Conservation (phyloP, 2,797 vertebrate species). For the Hipposideros larvatus region DNA sequence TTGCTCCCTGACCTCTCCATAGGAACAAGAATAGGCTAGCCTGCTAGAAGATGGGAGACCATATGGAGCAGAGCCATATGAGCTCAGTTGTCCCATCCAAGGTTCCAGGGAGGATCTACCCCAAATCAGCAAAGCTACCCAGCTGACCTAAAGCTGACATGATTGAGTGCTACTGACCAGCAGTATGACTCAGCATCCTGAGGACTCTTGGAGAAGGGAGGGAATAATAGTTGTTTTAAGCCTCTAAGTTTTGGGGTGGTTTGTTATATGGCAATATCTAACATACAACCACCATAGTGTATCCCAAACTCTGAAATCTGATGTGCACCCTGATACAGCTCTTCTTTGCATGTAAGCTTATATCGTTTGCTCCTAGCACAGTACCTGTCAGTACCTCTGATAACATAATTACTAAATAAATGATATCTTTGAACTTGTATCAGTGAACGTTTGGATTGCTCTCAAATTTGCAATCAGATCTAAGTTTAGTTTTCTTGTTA, state of each 20-base stretch:
- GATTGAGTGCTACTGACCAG: background rate
- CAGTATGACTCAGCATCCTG: background rate
- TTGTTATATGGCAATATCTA: background rate
- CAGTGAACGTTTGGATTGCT: background rate
- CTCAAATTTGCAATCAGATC: constrained; percentile 14
- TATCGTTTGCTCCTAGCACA: background rate
- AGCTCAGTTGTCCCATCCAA: background rate
- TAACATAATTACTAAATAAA: background rate
- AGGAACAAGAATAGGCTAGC: background rate
- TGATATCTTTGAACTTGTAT: background rate
- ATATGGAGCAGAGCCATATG: background rate
- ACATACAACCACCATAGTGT: background rate
- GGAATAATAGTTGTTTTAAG: background rate
- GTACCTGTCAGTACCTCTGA: background rate
- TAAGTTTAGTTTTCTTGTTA: constrained; percentile 57
- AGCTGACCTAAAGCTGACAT: background rate
- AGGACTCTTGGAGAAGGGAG: background rate
- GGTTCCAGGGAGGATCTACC: background rate
- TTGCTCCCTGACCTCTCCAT: background rate
- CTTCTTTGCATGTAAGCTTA: background rate
- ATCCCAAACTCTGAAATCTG: background rate
- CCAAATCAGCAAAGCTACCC: background rate
- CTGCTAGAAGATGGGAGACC: background rate
- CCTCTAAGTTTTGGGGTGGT: background rate
- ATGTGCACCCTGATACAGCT: background rate